Evolutionary conservation across 2,797 vertebrate species (phyloP).

Genomic region (Squalus acanthias): DNA sequence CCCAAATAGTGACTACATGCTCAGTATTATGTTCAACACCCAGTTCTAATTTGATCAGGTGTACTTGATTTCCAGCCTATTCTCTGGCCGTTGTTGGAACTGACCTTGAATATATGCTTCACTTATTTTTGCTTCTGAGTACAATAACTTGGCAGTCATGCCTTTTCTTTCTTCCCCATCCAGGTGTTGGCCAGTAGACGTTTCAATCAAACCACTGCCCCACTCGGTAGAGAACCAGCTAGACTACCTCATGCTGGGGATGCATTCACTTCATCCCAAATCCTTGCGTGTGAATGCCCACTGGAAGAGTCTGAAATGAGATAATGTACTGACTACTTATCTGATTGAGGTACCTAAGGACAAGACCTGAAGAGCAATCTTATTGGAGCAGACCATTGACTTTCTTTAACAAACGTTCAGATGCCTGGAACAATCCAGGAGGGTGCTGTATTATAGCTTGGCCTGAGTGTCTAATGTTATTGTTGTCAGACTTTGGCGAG

Average conservation of each 20-base stretch:
- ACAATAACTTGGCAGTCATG: neutral
- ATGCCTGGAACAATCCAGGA: neutral
- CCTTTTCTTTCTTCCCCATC: neutral
- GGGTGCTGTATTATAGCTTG: neutral
- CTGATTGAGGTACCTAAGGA: neutral
- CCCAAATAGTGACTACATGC: neutral
- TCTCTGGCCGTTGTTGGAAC: neutral
- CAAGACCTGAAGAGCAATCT: neutral
- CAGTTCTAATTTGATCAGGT: neutral
- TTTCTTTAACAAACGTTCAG: neutral
- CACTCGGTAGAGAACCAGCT: neutral
- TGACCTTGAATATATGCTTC: neutral
- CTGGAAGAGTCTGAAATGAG: neutral
- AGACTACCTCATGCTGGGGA: neutral
- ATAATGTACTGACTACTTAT: neutral
- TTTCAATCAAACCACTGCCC: neutral
- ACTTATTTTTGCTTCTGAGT: neutral
- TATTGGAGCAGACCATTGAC: neutral
- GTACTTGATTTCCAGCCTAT: no score
- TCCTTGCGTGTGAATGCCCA: neutral
- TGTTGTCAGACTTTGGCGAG: neutral
- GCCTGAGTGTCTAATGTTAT: neutral
- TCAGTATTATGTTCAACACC: neutral
- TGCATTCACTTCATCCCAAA: neutral
- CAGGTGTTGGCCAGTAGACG: neutral